These are phyloP conservation scores for Mesochorus sp. DNA, from an alignment of 2,888 invertebrate species.

Conservation along the genomic window DNA sequence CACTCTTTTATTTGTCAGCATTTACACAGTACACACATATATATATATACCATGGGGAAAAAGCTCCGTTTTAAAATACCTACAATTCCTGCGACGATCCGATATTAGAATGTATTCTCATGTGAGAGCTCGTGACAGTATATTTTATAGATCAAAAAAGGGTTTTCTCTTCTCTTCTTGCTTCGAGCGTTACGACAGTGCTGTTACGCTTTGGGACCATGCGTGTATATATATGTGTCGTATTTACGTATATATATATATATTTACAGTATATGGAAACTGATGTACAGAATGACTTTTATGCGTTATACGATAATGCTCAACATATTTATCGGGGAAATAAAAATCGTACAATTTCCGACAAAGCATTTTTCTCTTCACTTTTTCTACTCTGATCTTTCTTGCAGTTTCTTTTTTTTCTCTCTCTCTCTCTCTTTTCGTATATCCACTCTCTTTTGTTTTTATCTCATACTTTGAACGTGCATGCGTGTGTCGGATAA, in stretches of 20 bases:
- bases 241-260: too few relatives aligned
- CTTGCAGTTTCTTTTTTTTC: conserved; percentile 5
- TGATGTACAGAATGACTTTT: conserved; percentile 1
- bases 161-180: neutral
- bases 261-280: neutral
- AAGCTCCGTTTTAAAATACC: neutral
- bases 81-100: neutral
- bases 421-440: neutral
- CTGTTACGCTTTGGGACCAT: too few relatives aligned
- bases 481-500: conserved; percentile 35
- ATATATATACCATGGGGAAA: neutral
- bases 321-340: conserved; percentile 41
- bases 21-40: neutral
- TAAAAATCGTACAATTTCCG: conserved; percentile 49
- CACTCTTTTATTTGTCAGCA: neutral
- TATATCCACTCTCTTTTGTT: neutral
- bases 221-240: too few relatives aligned
- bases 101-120: neutral
- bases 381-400: neutral
- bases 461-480: neutral
- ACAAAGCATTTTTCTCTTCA: neutral
- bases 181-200: neutral
- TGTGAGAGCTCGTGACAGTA: neutral
- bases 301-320: conserved; percentile 10
- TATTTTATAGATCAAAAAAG: too few relatives aligned